Evolutionary conservation across 2,113 vertebrate genomes (phyloP), one percentile per base, ranked within the genome.

Genomic region (Numida meleagris): DNA sequence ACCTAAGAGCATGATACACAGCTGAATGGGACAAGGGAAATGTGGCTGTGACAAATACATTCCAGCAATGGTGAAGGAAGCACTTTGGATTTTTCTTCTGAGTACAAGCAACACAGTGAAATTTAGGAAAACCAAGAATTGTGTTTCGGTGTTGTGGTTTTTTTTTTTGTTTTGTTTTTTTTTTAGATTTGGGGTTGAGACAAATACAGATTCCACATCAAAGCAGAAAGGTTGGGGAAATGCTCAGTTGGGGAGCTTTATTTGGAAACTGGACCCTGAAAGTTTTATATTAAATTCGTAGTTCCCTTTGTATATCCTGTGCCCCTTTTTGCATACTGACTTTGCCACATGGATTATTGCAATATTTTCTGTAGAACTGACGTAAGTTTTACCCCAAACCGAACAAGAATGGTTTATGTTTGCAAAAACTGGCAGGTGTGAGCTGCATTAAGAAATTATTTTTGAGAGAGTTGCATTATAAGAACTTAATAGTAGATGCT

Each of bases 121-220:
- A 43, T 10, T 29, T 14, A 42, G 76, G 67, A 34, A 80, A 53
- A 72, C 21, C 7, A 66, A 4, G 45, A 91, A 27, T 85, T 85
- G 31, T 65, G 31, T 79, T 48, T 11, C 29, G 50, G 48, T 24
- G 48, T 24, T 50, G 23, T 24, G 48, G 50, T 75, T 87, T 42
- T 70, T 25, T 13, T 24, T 58, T 34, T 2, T 9, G 7, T 51
- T 24, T 59, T 14, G 9, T 36, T 36, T 24, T 75, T 84, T 89
- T 38, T 71, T 8, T 76, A 40, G 24, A 14, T 86, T 27, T 34
- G 10, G 14, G 8, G 1, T 58, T 82, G 59, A 61, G 34, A 33
- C n/a, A 70, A 91, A 51, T 15, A 43, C 0, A 0, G 55, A 24
- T 48, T 84, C 27, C 3, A 1, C 12, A 17, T 36, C n/a, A 71